A percentile compares a stretch with the other conserved stretches of the same genome.
These are phyloP conservation scores for Auanema freiburgensis DNA, from an alignment of 2,888 invertebrate species.

Conservation along the genomic window DNA sequence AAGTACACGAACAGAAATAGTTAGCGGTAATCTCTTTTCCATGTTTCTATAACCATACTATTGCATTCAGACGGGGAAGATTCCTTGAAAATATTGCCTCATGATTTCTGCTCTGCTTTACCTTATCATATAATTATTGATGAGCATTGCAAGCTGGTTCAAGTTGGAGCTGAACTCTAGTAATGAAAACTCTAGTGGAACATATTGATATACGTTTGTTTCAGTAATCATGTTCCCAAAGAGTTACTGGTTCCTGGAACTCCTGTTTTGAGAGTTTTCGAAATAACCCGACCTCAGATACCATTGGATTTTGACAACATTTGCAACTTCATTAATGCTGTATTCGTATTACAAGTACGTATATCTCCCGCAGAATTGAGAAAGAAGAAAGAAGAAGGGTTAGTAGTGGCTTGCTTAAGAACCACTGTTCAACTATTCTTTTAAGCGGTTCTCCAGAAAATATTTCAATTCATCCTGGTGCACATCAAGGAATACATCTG, in stretches of 20 bases:
- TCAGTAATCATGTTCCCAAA: conserved; percentile 52
- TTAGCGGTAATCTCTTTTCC: too few species aligned
- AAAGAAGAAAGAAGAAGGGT: conserved; percentile 20
- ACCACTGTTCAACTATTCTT: background rate
- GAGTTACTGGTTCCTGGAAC: conserved; percentile 54
- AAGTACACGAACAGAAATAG: too few species aligned
- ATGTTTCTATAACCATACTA: too few species aligned
- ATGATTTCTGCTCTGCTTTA: conserved; percentile 42
- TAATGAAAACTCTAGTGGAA: too few species aligned
- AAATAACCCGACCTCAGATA: conserved; percentile 58
- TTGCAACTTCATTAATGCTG: conserved; percentile 63
- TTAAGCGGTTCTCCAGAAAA: background rate
- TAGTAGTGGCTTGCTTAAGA: background rate
- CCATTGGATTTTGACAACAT: conserved; percentile 63
- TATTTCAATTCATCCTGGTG: conserved; percentile 2
- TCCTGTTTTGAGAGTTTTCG: conserved; percentile 54
- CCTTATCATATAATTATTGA: conserved; percentile 61
- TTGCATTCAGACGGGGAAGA: conserved; percentile 30
- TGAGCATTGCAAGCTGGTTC: conserved; percentile 55
- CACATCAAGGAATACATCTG: conserved; percentile 40
- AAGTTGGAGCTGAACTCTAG: conserved; percentile 56
- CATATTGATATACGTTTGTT: conserved; percentile 6
- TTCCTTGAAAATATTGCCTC: conserved; percentile 18
- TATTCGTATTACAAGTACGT: conserved; percentile 60
- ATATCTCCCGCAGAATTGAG: conserved; percentile 35